Evolutionary conservation across 2,797 vertebrate genomes (phyloP), one percentile per base, ranked within the genome.

Genomic region (Pangasius sanitwongsei): DNA sequence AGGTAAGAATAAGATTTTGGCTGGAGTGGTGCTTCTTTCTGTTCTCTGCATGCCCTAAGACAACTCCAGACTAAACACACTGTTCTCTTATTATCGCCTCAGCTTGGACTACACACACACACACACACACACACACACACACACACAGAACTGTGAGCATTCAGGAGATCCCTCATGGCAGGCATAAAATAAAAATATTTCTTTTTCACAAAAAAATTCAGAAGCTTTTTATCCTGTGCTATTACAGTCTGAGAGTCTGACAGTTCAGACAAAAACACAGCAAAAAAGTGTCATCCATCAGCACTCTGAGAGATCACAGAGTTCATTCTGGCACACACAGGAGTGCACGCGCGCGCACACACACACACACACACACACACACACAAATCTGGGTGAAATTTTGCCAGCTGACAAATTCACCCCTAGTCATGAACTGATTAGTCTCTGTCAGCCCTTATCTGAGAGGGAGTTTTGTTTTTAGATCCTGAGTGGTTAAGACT

Each of bases 31-130:
- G 23, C 65, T 63, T 7, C 23, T 16, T 20, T 44, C 37, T 44
- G 13, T 44, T 69, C 85, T 87, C 50, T 72, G 3, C 9, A n/a
- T n/a, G 74, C 13, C 70, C 6, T 48, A 9, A 70, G 91, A 91
- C 90, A 88, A 87, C 92, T 92, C 69, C 94, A 95, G 96, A 95
- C 96, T 95, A 96, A 96, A 96, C 96, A 95, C 95, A 94, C 95
- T 95, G 94, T 93, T 93, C 91, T 70, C 90, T 89, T 89, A 89
- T 75, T 4, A 90, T 89, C 89, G 80, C 87, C 84, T 80, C 65
- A 65, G 86, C 88, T 90, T 90, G 91, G 2, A 90, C 80, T 57
- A 16, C 41, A 67, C 63, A 75, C 72, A 48, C 72, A 16, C 48
- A 78, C 48, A 78, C 80, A 57, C 34, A 55, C 67, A 82, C 90